Evolutionary conservation across 2,888 invertebrate species (phyloP).

Genomic region (Heliconius cydno): DNA sequence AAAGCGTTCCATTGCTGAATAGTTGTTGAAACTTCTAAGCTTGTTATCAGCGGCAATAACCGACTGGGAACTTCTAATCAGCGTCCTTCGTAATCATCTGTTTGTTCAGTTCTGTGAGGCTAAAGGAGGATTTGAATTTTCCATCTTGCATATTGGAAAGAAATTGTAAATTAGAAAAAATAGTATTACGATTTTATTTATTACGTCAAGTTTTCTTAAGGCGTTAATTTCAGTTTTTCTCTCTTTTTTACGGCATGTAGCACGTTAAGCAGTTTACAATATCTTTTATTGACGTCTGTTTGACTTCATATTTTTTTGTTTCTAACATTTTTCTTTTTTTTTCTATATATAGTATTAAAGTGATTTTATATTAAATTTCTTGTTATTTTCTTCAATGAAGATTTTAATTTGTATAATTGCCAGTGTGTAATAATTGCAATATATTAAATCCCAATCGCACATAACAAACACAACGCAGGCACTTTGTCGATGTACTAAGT

Average conservation of each 20-base stretch:
- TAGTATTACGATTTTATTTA: not conserved
- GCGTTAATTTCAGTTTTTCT: no score
- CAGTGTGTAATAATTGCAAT: not conserved
- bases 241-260: no score
- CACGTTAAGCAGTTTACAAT: no score
- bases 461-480: not conserved
- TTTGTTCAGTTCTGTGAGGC: constrained; percentile 18
- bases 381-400: not conserved
- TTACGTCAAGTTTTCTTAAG: no score
- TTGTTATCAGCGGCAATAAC: constrained; percentile 29
- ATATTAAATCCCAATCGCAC: not conserved
- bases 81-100: constrained; percentile 34
- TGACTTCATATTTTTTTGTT: not conserved
- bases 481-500: constrained; percentile 4
- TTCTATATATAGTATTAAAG: not conserved
- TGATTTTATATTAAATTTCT: not conserved
- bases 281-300: no score
- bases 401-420: not conserved
- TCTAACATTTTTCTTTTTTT: not conserved
- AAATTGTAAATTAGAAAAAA: not conserved
- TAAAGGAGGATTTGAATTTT: constrained; percentile 7
- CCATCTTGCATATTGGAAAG: not conserved
- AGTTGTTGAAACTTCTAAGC: constrained; percentile 36
- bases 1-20: constrained; percentile 31
- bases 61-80: constrained; percentile 37